phyloP scores from a whole-genome alignment of 2,797 vertebrate genomes.

The Tenualosa thibaudeaui region DNA sequence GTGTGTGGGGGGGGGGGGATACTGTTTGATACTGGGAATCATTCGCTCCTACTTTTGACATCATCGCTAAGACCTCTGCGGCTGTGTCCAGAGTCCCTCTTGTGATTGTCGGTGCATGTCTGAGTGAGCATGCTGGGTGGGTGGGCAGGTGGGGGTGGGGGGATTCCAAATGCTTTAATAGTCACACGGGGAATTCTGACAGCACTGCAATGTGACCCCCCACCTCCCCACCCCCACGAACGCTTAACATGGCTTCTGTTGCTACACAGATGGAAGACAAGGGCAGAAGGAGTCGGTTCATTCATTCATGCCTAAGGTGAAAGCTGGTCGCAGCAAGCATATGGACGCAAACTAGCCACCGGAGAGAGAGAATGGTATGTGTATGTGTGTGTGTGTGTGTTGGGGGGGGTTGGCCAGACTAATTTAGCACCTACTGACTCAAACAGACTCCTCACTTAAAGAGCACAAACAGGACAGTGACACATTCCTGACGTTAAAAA shows the following conservation, averaged over 20 bases:
- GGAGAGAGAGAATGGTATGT: background rate
- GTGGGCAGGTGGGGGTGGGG: constrained; percentile 32
- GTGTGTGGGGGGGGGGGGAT: background rate
- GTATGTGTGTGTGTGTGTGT: no score
- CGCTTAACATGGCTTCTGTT: constrained; percentile 28
- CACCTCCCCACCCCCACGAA: no score
- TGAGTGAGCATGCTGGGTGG: background rate
- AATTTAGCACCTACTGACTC: background rate
- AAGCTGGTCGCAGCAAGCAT: background rate
- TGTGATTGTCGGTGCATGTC: background rate
- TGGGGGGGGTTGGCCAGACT: background rate
- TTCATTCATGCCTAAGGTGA: background rate
- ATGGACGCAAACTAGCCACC: background rate
- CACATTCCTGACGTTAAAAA: background rate
- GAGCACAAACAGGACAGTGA: background rate
- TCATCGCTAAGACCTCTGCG: background rate
- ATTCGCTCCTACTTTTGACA: background rate
- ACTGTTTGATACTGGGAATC: background rate
- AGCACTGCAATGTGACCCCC: background rate
- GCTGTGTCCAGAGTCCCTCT: background rate
- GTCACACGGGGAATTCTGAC: constrained; percentile 12
- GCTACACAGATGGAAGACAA: constrained; percentile 54
- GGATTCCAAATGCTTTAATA: constrained; percentile 44
- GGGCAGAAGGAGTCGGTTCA: background rate
- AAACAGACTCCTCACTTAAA: background rate